These are phyloP conservation scores for Diplodus sargus DNA, from an alignment of 2,797 vertebrate species.

Conservation along the genomic window DNA sequence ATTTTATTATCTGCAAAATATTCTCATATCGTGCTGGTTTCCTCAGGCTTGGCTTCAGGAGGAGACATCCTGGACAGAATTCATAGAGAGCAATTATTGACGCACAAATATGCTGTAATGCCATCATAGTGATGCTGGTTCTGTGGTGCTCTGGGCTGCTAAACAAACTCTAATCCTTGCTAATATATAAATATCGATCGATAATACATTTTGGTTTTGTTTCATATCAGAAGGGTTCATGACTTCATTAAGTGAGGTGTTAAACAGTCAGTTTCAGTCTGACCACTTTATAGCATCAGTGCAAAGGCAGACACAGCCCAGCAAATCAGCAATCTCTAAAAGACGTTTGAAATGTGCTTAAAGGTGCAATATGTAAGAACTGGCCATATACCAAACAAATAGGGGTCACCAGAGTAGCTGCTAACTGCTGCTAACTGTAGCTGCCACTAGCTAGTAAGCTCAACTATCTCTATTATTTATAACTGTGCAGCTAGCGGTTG, in stretches of 20 bases:
- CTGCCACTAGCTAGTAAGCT: too few species aligned
- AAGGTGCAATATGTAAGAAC: too few species aligned
- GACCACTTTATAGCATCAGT: slow-evolving; percentile 14
- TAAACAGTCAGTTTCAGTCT: not conserved
- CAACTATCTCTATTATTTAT: too few species aligned
- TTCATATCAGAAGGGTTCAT: not conserved
- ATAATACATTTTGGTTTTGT: not conserved
- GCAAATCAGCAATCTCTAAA: not conserved
- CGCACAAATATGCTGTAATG: slow-evolving; percentile 5
- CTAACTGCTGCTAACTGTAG: too few species aligned
- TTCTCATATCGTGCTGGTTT: slow-evolving; percentile 53
- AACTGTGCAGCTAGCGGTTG: too few species aligned
- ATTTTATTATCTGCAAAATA: slow-evolving; percentile 61
- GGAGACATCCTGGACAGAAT: slow-evolving; percentile 35
- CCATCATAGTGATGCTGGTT: slow-evolving; percentile 29
- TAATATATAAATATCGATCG: not conserved
- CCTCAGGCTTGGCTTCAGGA: slow-evolving; percentile 44
- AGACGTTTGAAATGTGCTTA: not conserved
- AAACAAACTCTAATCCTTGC: slow-evolving; percentile 15
- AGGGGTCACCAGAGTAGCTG: too few species aligned
- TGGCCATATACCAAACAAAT: too few species aligned
- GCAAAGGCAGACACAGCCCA: slow-evolving; percentile 13
- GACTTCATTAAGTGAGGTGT: slow-evolving; percentile 2
- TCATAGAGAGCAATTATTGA: slow-evolving; percentile 22
- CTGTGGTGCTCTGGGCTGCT: slow-evolving; percentile 27